Base-by-base conservation (phyloP, 1,140 invertebrate species). In the Drosophila mojavensis region DNA sequence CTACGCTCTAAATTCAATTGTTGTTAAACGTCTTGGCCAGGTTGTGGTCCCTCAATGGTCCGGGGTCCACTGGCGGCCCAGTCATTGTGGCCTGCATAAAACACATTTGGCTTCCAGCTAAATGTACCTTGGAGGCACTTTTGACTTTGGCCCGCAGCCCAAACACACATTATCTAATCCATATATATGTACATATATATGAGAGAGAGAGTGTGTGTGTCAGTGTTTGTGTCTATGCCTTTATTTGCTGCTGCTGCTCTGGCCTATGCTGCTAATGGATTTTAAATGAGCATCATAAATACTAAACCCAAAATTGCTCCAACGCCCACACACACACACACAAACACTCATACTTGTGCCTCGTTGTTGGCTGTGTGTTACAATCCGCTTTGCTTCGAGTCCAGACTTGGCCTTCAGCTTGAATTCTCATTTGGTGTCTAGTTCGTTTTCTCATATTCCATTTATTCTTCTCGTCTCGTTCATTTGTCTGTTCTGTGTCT, bases 231-330 rank as follows among this genome's bases (percentile, higher is more conserved):
- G 39, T 59, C 63, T 56, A 51, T 39, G 50, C 45, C 61, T 61
- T 68, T 63, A 71, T 58, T 69, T 72, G 63, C 50, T 54, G 53
- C 28, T 24, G 15, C 39, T 64, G 63, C 55, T 80, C 53, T 78
- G 71, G 76, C 69, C 77, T 62, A 75, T 69, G 66, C 82, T 89
- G 81, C 90, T 91, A 91, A 91, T 91, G 90, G 90, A 91, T 91
- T 91, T 91, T 91, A 91, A 91, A 91, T 91, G 90, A 91, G 89
- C 84, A 85, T 86, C 90, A 91, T 91, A 91, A 91, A 91, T 90
- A 91, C 53, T 64, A 81, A 79, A 70, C 65, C 78, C 70, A 66
- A 78, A 79, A 79, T 79, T 79, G 68, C 68, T 72, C n/a, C 45
- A 63, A 64, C 60, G 59, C 68, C 59, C 53, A 3, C 41, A 33